Evolutionary conservation across 1,140 invertebrate species (phyloP).

Genomic region (fruit fly (Drosophila melanogaster)): Release_6_plus_ISO1_MT NT_033779.5:19162501-19163000

Average conservation of each 20-base stretch:
- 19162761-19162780: slow-evolving; percentile 5
- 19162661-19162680: slow-evolving; percentile 62
- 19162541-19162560: slow-evolving; percentile 31
- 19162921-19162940: background rate
- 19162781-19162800: background rate
- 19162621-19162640: slow-evolving; percentile 7
- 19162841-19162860: too few relatives aligned
- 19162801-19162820: background rate
- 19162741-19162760: slow-evolving; percentile 17
- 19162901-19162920: background rate
- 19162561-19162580: slow-evolving; percentile 51
- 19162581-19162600: slow-evolving; percentile 13
- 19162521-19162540: slow-evolving; percentile 14
- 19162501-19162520: slow-evolving; percentile 28
- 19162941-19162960: background rate
- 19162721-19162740: slow-evolving; percentile 5
- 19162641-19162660: slow-evolving; percentile 12
- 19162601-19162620: slow-evolving; percentile 38
- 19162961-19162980: background rate
- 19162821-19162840: too few relatives aligned
- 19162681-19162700: slow-evolving; percentile 59
- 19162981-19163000: background rate
- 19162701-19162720: slow-evolving; percentile 61
- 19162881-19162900: background rate
- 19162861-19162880: background rate